phyloP scores from a whole-genome alignment of 2,113 vertebrate genomes.

The Perccottus glenii region DNA sequence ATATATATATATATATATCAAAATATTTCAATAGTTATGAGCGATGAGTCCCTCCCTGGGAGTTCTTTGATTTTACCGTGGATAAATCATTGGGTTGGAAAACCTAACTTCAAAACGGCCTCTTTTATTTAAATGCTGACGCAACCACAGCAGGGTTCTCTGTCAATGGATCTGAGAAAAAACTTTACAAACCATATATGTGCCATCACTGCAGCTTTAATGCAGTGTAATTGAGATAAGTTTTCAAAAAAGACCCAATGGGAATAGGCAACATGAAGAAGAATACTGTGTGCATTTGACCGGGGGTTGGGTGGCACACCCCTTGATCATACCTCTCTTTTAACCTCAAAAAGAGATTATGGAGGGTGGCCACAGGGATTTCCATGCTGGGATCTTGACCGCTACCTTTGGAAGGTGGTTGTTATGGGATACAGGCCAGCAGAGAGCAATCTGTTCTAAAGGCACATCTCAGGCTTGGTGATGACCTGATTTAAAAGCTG shows the following conservation, averaged over 20 bases:
- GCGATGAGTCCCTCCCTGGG: conserved; percentile 2
- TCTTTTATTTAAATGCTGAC: conserved; percentile 36
- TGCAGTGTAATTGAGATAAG: conserved; percentile 59
- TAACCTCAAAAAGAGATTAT: conserved; percentile 63
- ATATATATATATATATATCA: neutral
- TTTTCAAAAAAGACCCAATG: conserved; percentile 55
- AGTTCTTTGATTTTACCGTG: conserved; percentile 9
- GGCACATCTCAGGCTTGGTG: conserved; percentile 48
- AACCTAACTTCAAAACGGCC: conserved; percentile 22
- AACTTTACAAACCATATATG: conserved; percentile 4
- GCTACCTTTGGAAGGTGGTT: conserved; percentile 59
- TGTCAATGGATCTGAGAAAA: conserved; percentile 8
- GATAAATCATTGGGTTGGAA: conserved; percentile 26
- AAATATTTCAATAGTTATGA: conserved; percentile 12
- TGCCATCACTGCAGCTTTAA: conserved; percentile 36
- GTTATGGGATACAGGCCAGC: conserved; percentile 61
- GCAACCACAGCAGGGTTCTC: conserved; percentile 30
- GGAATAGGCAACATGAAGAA: conserved; percentile 43
- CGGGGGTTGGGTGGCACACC: conserved; percentile 32
- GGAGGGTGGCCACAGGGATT: conserved; percentile 58
- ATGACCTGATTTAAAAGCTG: conserved; percentile 75
- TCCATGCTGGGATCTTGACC: conserved; percentile 58
- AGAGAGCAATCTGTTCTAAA: conserved; percentile 55
- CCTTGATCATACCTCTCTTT: conserved; percentile 64
- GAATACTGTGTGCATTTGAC: conserved; percentile 49